Evolutionary conservation across 2,797 vertebrate genomes (phyloP).

Genomic region (Sitta carolinensis): DNA sequence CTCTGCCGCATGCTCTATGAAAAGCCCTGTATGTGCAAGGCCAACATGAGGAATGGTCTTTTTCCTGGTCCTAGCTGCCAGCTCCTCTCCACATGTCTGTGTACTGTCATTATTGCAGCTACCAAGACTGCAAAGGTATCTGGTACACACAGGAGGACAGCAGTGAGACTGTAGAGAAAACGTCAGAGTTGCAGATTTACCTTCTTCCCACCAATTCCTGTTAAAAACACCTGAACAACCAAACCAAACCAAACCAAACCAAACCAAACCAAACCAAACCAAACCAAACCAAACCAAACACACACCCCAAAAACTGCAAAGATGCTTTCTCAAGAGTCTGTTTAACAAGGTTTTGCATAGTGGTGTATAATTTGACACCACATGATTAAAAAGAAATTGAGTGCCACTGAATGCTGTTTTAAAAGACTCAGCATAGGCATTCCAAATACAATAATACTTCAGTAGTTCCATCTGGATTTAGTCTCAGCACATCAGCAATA

Average conservation of each 20-base stretch:
- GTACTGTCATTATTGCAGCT: neutral
- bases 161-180: neutral
- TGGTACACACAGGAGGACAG: neutral
- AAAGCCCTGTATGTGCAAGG: neutral
- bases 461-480: slow-evolving; percentile 24
- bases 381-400: neutral
- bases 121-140: neutral
- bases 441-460: neutral
- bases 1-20: neutral
- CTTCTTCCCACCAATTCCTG: neutral
- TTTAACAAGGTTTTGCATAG: neutral
- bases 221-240: neutral
- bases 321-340: neutral
- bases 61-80: neutral
- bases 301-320: neutral
- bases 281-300: neutral
- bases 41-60: neutral
- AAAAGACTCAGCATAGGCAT: neutral
- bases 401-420: neutral
- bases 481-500: neutral
- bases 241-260: neutral
- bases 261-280: neutral
- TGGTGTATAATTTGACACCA: neutral
- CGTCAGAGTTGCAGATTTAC: neutral
- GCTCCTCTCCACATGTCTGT: neutral